Conservation (phyloP, 2,113 vertebrate species). For the Tinamus guttatus region DNA sequence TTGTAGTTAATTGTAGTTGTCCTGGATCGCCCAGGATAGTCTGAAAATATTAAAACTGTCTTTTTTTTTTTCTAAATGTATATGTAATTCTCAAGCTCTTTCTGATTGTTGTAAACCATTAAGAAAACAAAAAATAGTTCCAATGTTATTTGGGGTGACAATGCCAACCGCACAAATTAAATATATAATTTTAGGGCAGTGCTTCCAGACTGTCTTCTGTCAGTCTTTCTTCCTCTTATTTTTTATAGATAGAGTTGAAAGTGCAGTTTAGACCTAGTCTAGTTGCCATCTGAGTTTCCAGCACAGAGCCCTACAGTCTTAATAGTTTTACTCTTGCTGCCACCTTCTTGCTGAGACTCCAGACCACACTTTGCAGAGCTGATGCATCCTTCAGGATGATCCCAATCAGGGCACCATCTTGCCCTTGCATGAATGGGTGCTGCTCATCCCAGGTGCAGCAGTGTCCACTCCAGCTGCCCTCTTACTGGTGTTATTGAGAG, state of each 20-base stretch:
- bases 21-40: rapidly evolving
- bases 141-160: neutral
- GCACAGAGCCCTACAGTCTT: neutral
- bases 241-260: neutral
- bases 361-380: neutral
- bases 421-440: neutral
- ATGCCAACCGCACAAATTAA: neutral
- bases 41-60: neutral
- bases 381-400: neutral
- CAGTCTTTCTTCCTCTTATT: neutral
- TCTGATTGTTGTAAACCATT: neutral
- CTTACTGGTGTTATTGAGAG: neutral
- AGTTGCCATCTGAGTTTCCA: neutral
- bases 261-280: neutral
- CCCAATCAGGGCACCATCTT: neutral
- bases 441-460: neutral
- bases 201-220: neutral
- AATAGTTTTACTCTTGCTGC: neutral
- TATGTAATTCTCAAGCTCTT: neutral
- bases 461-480: neutral
- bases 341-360: neutral
- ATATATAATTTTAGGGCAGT: neutral
- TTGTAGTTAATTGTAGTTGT: neutral
- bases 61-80: too few species aligned
- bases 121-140: neutral